Conservation (phyloP, 2,888 invertebrate species). For the Drosophila birchii region DNA sequence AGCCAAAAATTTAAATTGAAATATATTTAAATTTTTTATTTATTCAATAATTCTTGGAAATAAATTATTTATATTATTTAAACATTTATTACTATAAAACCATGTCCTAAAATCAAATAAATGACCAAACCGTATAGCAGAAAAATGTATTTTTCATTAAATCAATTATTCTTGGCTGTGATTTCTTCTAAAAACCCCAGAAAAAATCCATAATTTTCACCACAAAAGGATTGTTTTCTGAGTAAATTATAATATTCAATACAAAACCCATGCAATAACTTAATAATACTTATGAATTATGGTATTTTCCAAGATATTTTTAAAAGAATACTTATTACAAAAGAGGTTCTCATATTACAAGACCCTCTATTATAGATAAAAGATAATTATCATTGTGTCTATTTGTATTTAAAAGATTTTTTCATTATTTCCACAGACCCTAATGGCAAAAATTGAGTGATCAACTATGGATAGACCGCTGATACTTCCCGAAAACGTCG, state of each 20-base stretch:
- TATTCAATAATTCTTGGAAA: not conserved
- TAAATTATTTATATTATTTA: not conserved
- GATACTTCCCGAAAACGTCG: not conserved
- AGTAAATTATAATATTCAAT: not conserved
- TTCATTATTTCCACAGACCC: not conserved
- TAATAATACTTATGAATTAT: conserved; percentile 1
- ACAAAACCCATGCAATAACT: conserved; percentile 5
- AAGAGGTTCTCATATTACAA: conserved; percentile 10
- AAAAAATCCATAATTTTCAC: too few species aligned
- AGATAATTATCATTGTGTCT: not conserved
- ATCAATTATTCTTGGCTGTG: not conserved
- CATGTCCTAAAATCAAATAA: not conserved
- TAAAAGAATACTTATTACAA: not conserved
- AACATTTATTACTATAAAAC: not conserved
- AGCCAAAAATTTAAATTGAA: not conserved
- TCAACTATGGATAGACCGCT: conserved; percentile 7
- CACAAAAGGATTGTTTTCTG: not conserved
- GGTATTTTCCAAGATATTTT: too few species aligned
- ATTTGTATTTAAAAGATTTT: not conserved
- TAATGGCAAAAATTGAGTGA: conserved; percentile 22
- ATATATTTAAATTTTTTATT: not conserved
- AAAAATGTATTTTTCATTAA: not conserved
- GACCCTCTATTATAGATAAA: conserved; percentile 1
- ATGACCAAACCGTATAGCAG: not conserved
- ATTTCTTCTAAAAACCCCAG: not conserved